These are phyloP conservation scores for Zaprionus lineosus DNA, from an alignment of 2,888 invertebrate genomes.

Conservation along the genomic window DNA sequence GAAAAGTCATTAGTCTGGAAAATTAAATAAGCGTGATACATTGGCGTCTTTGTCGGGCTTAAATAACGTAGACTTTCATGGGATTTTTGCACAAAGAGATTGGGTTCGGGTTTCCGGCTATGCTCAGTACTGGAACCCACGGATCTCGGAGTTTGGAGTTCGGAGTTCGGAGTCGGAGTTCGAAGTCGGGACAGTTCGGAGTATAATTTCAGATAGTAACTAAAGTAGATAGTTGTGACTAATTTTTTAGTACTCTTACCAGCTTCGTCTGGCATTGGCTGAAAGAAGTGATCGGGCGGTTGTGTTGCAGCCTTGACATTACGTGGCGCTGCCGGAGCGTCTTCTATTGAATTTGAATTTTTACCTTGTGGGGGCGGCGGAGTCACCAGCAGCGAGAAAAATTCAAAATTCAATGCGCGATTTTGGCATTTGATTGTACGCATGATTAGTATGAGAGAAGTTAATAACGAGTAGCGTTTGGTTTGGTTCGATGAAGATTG, in stretches of 20 bases:
- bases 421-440: constrained; percentile 53
- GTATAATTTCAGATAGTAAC: too few relatives aligned
- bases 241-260: constrained; percentile 84
- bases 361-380: constrained; percentile 57
- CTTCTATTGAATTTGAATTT: constrained; percentile 82
- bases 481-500: constrained; percentile 58
- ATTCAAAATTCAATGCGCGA: constrained; percentile 76
- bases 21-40: constrained; percentile 23
- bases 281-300: constrained; percentile 87
- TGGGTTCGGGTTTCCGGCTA: too few relatives aligned
- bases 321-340: constrained; percentile 83
- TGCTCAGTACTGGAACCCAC: too few relatives aligned
- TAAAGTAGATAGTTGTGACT: constrained; percentile 30
- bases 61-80: too few relatives aligned
- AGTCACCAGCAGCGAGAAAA: constrained; percentile 57
- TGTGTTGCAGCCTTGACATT: constrained; percentile 85
- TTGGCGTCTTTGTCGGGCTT: constrained; percentile 21
- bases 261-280: constrained; percentile 87
- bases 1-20: constrained; percentile 16
- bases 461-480: constrained; percentile 64
- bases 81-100: too few relatives aligned
- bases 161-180: too few relatives aligned
- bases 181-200: too few relatives aligned
- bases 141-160: too few relatives aligned
- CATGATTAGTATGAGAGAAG: constrained; percentile 69